phyloP scores from a whole-genome alignment of 2,113 vertebrate genomes.

The Chamaea fasciata region DNA sequence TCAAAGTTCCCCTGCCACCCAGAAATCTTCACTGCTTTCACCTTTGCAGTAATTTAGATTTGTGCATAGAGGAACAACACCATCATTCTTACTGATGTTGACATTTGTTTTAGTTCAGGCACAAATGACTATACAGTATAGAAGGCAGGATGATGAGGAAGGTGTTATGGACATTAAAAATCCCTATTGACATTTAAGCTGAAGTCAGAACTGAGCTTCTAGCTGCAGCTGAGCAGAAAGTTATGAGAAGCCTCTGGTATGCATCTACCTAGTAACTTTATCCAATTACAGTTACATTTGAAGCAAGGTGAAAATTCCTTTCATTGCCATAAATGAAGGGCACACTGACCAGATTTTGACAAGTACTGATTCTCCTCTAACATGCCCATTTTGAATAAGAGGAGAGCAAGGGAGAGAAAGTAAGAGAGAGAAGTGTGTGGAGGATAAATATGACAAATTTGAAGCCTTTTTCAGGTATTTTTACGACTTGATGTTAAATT shows the following conservation, averaged over 20 bases:
- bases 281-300: conserved; percentile 76
- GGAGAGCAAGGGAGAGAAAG: neutral
- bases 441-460: conserved; percentile 56
- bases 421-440: neutral
- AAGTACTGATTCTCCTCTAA: conserved; percentile 7
- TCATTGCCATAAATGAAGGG: conserved; percentile 54
- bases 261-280: neutral
- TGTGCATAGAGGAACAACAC: neutral
- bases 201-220: neutral
- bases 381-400: neutral
- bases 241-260: neutral
- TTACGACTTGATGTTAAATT: conserved; percentile 38
- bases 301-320: conserved; percentile 86
- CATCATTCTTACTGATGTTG: neutral
- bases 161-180: neutral
- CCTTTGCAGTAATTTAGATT: neutral
- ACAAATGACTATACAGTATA: neutral
- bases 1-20: neutral
- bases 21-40: neutral
- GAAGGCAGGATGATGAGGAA: neutral
- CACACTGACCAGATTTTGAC: conserved; percentile 50
- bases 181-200: neutral
- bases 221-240: neutral
- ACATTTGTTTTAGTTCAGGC: neutral
- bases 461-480: conserved; percentile 42